Conservation (phyloP, 2,888 invertebrate genomes). For the Macrosoma leucophasiata region DNA sequence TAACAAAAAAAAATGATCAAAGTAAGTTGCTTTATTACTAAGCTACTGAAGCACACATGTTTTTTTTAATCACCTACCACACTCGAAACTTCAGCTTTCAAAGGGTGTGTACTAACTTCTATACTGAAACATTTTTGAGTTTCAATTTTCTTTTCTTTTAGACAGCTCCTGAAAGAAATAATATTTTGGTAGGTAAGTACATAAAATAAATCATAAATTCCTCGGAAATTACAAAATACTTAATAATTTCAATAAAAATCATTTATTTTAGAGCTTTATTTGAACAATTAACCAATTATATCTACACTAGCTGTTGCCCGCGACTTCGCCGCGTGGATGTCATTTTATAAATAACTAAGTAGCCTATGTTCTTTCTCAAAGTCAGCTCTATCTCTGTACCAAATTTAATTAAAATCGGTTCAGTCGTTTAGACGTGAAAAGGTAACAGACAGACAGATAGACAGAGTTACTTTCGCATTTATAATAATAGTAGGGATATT, state of each 20-base stretch:
- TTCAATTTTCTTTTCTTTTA: conserved; percentile 25
- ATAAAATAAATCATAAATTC: background rate
- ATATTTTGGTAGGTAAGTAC: conserved; percentile 1
- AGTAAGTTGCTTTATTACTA: background rate
- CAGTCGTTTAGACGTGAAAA: too few relatives aligned
- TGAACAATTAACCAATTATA: background rate
- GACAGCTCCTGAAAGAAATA: conserved; percentile 42
- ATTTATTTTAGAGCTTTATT: background rate
- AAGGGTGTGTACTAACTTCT: conserved; percentile 57
- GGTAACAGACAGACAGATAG: too few relatives aligned
- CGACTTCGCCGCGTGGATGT: too few relatives aligned
- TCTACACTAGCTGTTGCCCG: background rate
- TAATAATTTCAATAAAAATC: background rate
- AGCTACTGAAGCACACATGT: background rate
- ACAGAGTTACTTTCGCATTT: too few relatives aligned
- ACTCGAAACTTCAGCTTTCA: conserved; percentile 43
- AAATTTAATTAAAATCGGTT: too few relatives aligned
- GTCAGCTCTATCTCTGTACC: too few relatives aligned
- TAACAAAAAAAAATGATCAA: background rate
- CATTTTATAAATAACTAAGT: too few relatives aligned
- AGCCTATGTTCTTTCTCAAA: too few relatives aligned
- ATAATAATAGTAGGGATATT: too few relatives aligned
- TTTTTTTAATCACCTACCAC: conserved; percentile 35
- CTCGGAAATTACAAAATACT: background rate
- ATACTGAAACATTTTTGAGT: conserved; percentile 41